A percentile compares a stretch with the other conserved stretches of the same genome.
These are phyloP conservation scores for Drosophila barbarae DNA, from an alignment of 2,888 invertebrate genomes.

Conservation along the genomic window DNA sequence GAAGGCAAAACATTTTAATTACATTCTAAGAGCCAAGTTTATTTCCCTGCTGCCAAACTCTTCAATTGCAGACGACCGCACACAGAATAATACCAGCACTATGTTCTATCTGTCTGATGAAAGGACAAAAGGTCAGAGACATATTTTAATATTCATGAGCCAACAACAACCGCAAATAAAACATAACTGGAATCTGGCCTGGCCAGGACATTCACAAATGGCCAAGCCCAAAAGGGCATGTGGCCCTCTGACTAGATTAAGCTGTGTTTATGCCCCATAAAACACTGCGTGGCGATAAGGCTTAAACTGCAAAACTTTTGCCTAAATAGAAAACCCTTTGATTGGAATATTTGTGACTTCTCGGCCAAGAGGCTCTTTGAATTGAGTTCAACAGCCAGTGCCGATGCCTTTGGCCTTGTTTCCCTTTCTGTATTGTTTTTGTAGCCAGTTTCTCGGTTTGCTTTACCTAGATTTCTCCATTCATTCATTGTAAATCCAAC, in stretches of 20 bases:
- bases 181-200: conserved; percentile 21
- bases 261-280: conserved; percentile 29
- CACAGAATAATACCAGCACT: conserved; percentile 12
- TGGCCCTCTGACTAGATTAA: conserved; percentile 37
- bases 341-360: conserved; percentile 25
- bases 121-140: conserved; percentile 60
- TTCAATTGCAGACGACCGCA: conserved; percentile 36
- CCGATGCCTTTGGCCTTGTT: conserved; percentile 21
- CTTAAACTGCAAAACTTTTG: conserved; percentile 20
- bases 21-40: conserved; percentile 64
- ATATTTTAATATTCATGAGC: conserved; percentile 62
- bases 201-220: conserved; percentile 24
- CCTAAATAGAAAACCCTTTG: conserved; percentile 10
- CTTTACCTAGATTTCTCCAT: conserved; percentile 3
- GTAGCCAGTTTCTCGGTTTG: conserved; percentile 2
- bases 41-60: conserved; percentile 63
- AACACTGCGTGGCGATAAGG: conserved; percentile 27
- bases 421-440: conserved; percentile 1
- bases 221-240: conserved; percentile 16
- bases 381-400: neutral
- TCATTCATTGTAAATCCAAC: conserved; percentile 22
- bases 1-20: conserved; percentile 61
- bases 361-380: conserved; percentile 12
- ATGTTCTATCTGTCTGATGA: conserved; percentile 30
- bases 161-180: conserved; percentile 25